phyloP scores from a whole-genome alignment of 2,888 invertebrate species.

The Lydus trimaculatus region DNA sequence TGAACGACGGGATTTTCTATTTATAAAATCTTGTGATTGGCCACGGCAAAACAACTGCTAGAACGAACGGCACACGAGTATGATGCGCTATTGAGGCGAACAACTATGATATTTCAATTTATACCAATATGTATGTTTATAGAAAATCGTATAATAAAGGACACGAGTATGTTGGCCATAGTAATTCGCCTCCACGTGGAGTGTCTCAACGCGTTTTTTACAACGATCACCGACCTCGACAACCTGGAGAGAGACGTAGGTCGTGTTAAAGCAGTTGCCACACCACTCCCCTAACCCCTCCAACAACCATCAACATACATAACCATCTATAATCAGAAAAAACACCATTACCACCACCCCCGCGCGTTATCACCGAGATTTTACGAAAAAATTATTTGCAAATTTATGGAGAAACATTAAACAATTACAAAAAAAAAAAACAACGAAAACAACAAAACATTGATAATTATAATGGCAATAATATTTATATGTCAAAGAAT shows the following conservation, averaged over 20 bases:
- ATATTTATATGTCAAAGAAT: background rate
- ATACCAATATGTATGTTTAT: constrained; percentile 52
- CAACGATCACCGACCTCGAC: constrained; percentile 71
- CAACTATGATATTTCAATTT: constrained; percentile 62
- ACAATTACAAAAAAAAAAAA: too few relatives aligned
- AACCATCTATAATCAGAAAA: background rate
- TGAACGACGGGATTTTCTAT: constrained; percentile 18
- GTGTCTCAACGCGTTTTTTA: constrained; percentile 57
- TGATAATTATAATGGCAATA: background rate
- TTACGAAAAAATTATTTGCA: background rate
- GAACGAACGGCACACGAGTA: constrained; percentile 52
- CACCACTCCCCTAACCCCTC: constrained; percentile 38
- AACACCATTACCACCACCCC: background rate
- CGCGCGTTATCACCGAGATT: background rate
- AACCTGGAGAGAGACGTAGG: constrained; percentile 67
- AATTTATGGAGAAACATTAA: background rate
- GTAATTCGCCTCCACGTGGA: constrained; percentile 64
- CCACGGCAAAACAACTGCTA: constrained; percentile 35
- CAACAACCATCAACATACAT: background rate
- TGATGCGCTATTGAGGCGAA: constrained; percentile 64
- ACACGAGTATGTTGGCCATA: constrained; percentile 63
- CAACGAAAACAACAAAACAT: background rate
- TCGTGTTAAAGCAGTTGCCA: constrained; percentile 58
- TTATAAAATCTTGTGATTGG: constrained; percentile 29
- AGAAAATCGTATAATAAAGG: constrained; percentile 50